Evolutionary conservation across 2,888 invertebrate genomes (phyloP), one percentile per base, ranked within the genome.

Genomic region (Abrostola tripartita): DNA sequence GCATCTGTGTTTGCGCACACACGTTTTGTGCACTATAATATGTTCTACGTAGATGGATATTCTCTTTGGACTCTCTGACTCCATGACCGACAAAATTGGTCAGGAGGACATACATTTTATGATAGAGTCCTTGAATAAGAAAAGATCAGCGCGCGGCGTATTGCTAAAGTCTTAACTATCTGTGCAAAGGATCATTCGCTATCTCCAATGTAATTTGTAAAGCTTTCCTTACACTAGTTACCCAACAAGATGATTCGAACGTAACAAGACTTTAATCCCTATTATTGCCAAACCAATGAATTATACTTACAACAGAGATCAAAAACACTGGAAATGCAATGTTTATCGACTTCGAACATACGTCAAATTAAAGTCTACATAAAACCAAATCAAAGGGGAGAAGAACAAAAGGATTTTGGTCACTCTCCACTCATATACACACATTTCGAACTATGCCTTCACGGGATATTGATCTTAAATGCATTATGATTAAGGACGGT

Each of bases 351-450:
- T 55, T 49, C 40, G 63, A 58, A 69, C 71, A 70, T 62, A 76
- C 70, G 82, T 81, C 81, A 82, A 81, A 76, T 76, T 72, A 75
- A 72, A 80, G 74, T 71, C 71, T 70, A 72, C 77, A 78, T 69
- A 57, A 56, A 55, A 57, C 70, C 24, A 68, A 74, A 85, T 87
- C 87, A 88, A 88, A 87, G 87, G 76, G 66, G 67, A 14, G 37
- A 44, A 74, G 79, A 82, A 86, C 85, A 86, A 85, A 85, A 83
- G 83, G 77, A 81, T 71, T 78, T 61, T 56, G 41, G 58, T 42
- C 53, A 57, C 9, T 9, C 44, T n/a, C 51, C 65, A 51, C 60
- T 35, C 44, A 61, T 52, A 56, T 60, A 14, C n/a, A 49, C 14
- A 44, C n/a, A 41, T 35, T 8, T 12, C 36, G 7, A n/a, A 10